phyloP scores from a whole-genome alignment of 1,140 invertebrate genomes.

The Copidosoma floridanum region DNA sequence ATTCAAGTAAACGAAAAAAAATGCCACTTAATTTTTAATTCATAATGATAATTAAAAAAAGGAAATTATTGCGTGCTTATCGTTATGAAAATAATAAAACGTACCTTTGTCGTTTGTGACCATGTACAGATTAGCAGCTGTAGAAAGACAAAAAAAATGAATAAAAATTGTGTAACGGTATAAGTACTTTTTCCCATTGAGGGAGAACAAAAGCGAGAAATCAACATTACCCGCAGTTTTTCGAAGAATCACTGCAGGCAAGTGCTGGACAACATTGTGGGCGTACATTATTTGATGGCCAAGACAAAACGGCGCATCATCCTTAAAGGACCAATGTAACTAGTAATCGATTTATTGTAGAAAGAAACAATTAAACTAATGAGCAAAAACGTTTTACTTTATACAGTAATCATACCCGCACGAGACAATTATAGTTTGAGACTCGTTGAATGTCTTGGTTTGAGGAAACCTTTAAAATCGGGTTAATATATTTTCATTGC shows the following conservation, averaged over 20 bases:
- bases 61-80: conserved; percentile 1
- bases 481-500: too few relatives aligned
- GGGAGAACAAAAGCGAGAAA: conserved; percentile 5
- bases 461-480: too few relatives aligned
- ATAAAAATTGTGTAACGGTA: conserved; percentile 19
- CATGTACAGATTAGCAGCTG: conserved; percentile 24
- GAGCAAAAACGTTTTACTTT: conserved; percentile 28
- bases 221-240: conserved; percentile 2
- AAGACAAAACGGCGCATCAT: conserved; percentile 36
- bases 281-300: conserved; percentile 23
- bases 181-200: conserved; percentile 13
- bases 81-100: not conserved
- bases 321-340: conserved; percentile 52
- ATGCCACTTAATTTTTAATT: too few relatives aligned
- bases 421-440: too few relatives aligned
- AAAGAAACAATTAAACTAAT: conserved; percentile 4
- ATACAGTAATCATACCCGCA: conserved; percentile 30
- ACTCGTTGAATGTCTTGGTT: too few relatives aligned
- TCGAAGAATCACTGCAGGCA: conserved; percentile 8
- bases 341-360: conserved; percentile 43
- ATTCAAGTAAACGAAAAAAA: too few relatives aligned
- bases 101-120: conserved; percentile 25
- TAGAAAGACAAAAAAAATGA: too few relatives aligned
- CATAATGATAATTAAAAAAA: too few relatives aligned
- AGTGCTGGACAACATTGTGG: conserved; percentile 8